Evolutionary conservation across 2,113 vertebrate species (phyloP), one percentile per base, ranked within the genome.

Genomic region (Peromyscus californicus): DNA sequence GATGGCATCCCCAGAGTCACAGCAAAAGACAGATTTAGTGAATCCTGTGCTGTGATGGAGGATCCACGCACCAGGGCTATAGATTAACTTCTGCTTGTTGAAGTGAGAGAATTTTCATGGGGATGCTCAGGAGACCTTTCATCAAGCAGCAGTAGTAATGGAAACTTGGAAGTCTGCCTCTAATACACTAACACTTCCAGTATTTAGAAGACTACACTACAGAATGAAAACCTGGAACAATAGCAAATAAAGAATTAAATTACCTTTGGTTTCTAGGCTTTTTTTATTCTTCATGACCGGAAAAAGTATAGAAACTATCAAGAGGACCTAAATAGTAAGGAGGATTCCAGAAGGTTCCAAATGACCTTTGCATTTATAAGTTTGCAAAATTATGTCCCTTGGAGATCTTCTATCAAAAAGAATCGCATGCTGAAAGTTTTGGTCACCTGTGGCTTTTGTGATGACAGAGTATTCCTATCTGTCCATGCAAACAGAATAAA

Each of bases 1-100:
- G 85, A 98, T 96, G 85, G 31, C 31, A 95, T 97, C 95, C 95
- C 97, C 54, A 79, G 93, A 92, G 94, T 94, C 75, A 79, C 29
- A 57, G 8, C 45, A 33, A 51, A 95, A 96, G 92, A 96, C 83
- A 94, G 86, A 96, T 85, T 94, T 42, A 95, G 91, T 94, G 96
- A 91, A 21, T 96, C 89, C 69, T 89, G 54, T 42, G 74, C 72
- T 75, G 2, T 91, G 90, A 96, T 94, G 88, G 48, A 88, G 80
- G 39, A 92, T 83, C 31, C 39, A 93, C 70, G 83, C 54, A 51
- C 70, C 63, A 93, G 42, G n/a, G 12, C 51, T 86, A 2, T 48
- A 96, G 90, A 96, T 95, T 48, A 83, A 86, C 76, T 42, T 91
- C 65, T 69, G 59, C 19, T 36, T 26, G 6, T 31, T 90, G 89